Evolutionary conservation across 2,888 invertebrate species (phyloP).

Genomic region (Cremastinae sp.): DNA sequence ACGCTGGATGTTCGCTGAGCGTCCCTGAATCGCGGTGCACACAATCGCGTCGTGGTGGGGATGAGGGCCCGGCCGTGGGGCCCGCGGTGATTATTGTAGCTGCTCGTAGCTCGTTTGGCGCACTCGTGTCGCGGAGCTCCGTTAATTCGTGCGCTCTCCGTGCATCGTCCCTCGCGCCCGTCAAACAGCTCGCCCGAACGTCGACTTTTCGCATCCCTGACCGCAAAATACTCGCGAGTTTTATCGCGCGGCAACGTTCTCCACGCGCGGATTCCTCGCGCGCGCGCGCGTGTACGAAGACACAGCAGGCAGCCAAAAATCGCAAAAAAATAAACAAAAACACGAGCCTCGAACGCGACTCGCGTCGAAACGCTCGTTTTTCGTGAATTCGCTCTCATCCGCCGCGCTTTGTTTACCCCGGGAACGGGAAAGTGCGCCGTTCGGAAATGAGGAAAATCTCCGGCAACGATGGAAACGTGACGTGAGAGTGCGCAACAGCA

Average conservation of each 20-base stretch:
- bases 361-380: not conserved
- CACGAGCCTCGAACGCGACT: not conserved
- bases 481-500: constrained; percentile 56
- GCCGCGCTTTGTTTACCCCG: constrained; percentile 4
- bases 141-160: constrained; percentile 32
- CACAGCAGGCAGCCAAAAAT: not conserved
- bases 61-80: constrained; percentile 52
- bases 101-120: constrained; percentile 49
- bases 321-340: not conserved
- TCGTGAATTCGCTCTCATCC: not conserved
- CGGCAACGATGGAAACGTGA: constrained; percentile 62
- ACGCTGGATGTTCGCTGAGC: constrained; percentile 37
- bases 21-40: constrained; percentile 52
- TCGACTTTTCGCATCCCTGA: not conserved
- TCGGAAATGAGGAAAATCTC: constrained; percentile 63
- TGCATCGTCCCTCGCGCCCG: not conserved
- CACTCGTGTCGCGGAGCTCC: constrained; percentile 46
- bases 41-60: constrained; percentile 5
- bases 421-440: constrained; percentile 27
- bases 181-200: not conserved
- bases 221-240: not conserved
- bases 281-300: not conserved
- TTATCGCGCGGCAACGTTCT: too few species aligned
- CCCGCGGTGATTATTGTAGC: constrained; percentile 61
- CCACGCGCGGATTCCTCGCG: too few species aligned